Conservation (phyloP, 2,797 vertebrate genomes). For the Myotis daubentonii region DNA sequence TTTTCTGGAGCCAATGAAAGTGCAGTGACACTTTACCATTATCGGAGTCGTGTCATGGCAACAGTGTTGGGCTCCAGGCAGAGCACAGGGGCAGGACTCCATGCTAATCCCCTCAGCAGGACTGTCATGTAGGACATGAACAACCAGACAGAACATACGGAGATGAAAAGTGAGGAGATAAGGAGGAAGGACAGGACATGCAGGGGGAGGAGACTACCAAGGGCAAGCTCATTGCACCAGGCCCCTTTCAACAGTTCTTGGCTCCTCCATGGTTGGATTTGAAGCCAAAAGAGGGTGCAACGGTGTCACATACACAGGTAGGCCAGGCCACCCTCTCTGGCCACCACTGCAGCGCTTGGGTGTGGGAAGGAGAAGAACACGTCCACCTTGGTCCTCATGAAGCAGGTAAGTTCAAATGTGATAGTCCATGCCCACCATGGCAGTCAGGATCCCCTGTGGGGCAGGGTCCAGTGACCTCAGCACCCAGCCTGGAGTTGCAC, state of each 20-base stretch:
- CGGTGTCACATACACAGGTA: not conserved
- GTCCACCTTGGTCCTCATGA: not conserved
- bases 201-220: too few relatives aligned
- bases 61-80: not conserved
- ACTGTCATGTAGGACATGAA: not conserved
- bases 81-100: not conserved
- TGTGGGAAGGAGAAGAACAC: not conserved
- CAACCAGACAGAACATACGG: not conserved
- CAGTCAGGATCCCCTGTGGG: not conserved
- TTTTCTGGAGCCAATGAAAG: not conserved
- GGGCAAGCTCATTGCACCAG: not conserved
- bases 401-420: not conserved
- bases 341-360: not conserved
- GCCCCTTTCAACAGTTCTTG: not conserved
- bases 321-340: not conserved
- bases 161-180: rapidly evolving
- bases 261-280: not conserved
- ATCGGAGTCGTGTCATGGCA: rapidly evolving
- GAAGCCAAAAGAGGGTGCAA: not conserved
- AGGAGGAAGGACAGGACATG: not conserved
- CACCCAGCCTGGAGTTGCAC: slow-evolving; percentile 62
- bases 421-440: not conserved
- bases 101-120: not conserved
- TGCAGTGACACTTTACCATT: rapidly evolving
- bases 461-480: not conserved